Percentiles rank a stretch among this genome's conserved stretches.
Conservation (phyloP, 2,888 invertebrate genomes). For the Amphipyra tragopoginis region DNA sequence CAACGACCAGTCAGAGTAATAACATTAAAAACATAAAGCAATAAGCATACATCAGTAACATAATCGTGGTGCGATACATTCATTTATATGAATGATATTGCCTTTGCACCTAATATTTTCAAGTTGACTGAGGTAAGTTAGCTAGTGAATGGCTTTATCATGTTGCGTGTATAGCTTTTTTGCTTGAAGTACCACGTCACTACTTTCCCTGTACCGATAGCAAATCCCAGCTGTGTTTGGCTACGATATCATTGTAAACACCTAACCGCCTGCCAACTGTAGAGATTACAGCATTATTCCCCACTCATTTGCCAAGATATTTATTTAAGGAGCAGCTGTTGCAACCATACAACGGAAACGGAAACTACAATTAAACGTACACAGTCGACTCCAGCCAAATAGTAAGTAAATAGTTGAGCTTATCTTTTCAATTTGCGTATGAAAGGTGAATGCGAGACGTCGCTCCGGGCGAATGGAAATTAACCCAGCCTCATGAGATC, state of each 20-base stretch:
- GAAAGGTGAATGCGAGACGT: constrained; percentile 77
- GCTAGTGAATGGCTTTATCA: no score
- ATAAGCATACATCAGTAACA: no score
- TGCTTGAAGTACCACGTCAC: no score
- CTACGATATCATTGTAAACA: background rate
- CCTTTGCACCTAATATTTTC: no score
- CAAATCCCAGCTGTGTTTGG: no score
- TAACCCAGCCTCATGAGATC: constrained; percentile 82
- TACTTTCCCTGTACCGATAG: no score
- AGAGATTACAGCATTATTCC: background rate
- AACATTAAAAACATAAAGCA: no score
- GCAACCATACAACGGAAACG: background rate
- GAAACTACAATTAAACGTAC: constrained; percentile 48
- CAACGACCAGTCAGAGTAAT: no score
- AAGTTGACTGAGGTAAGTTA: no score
- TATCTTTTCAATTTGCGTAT: constrained; percentile 84
- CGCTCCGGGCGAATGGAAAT: constrained; percentile 85
- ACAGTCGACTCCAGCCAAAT: constrained; percentile 50
- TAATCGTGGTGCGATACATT: no score
- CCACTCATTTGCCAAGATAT: constrained; percentile 31
- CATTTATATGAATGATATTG: no score
- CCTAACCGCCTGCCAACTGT: background rate
- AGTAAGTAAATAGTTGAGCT: constrained; percentile 73
- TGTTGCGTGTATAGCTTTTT: no score
- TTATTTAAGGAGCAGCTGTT: constrained; percentile 21